A percentile compares a stretch with the other conserved stretches of the same genome.
Evolutionary conservation across 2,797 vertebrate genomes (phyloP).

Genomic region (Cygnus olor): DNA sequence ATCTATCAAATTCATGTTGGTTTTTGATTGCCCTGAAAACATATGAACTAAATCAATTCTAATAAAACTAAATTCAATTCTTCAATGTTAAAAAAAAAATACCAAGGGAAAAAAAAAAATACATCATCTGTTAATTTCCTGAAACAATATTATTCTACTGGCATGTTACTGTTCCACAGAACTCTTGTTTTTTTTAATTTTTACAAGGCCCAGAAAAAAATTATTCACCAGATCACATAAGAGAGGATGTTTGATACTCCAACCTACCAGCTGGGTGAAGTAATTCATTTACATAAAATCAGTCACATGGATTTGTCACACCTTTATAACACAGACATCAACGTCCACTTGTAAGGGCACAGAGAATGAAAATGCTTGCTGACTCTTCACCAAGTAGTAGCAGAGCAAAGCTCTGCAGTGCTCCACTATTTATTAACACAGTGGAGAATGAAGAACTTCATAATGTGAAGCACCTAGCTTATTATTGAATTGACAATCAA

Average conservation of each 20-base stretch:
- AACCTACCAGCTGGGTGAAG: background rate
- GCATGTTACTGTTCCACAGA: background rate
- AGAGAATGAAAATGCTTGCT: background rate
- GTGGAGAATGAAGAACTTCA: background rate
- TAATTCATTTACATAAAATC: background rate
- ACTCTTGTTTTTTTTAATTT: background rate
- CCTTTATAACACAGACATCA: background rate
- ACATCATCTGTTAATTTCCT: background rate
- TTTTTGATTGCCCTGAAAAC: background rate
- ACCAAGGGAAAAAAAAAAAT: background rate
- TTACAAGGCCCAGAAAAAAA: background rate
- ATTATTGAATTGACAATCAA: background rate
- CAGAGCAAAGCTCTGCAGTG: background rate
- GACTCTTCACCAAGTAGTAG: background rate
- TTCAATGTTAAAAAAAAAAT: background rate
- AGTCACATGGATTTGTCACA: background rate
- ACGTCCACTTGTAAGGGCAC: background rate
- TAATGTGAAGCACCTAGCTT: background rate
- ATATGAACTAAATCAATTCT: background rate
- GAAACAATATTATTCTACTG: background rate
- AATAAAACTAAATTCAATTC: no score
- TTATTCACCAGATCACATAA: background rate
- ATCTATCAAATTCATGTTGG: background rate
- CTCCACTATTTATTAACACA: background rate
- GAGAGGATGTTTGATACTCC: background rate